phyloP scores from a whole-genome alignment of 2,797 vertebrate genomes.

The Falco novaeseelandiae region DNA sequence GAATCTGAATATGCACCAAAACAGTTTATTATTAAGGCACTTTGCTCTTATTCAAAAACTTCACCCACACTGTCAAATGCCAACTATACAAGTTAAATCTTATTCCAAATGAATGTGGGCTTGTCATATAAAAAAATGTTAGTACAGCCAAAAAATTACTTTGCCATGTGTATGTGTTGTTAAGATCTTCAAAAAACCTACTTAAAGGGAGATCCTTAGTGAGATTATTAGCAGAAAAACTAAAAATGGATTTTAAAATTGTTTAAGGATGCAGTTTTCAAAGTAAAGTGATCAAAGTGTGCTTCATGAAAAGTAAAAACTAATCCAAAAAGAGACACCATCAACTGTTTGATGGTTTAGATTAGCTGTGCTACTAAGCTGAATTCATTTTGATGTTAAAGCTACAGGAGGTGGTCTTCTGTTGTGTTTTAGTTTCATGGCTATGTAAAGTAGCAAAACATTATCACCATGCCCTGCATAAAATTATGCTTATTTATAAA shows the following conservation, averaged over 20 bases:
- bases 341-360: background rate
- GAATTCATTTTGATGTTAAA: background rate
- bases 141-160: background rate
- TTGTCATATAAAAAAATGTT: background rate
- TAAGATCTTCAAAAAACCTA: background rate
- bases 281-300: background rate
- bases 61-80: background rate
- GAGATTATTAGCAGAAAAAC: background rate
- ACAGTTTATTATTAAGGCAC: background rate
- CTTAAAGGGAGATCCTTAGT: background rate
- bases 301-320: background rate
- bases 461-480: background rate
- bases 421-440: background rate
- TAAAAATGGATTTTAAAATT: background rate
- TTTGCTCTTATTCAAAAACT: background rate
- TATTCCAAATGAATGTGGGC: background rate
- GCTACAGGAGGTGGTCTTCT: background rate
- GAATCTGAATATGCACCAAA: background rate
- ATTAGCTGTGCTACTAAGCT: background rate
- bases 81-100: background rate
- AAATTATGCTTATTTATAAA: background rate
- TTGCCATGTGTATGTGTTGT: background rate
- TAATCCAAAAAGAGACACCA: background rate
- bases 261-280: background rate
- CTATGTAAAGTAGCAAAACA: background rate